phyloP scores from a whole-genome alignment of 2,113 vertebrate genomes.

The Theristicus caerulescens region DNA sequence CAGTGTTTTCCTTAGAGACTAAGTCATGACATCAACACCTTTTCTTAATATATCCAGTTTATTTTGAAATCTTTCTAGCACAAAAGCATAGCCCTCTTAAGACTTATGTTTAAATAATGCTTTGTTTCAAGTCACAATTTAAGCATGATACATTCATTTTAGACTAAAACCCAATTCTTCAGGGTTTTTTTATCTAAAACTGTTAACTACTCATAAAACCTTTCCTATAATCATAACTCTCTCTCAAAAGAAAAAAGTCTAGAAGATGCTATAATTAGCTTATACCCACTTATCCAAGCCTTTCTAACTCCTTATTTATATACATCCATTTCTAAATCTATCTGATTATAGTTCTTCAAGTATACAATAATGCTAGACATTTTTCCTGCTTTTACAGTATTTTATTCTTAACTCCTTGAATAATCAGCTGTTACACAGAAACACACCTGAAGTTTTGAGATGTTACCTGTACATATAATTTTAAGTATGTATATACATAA shows the following conservation, averaged over 20 bases:
- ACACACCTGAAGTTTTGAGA: background rate
- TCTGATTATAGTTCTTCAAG: background rate
- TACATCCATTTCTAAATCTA: background rate
- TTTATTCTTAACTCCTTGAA: background rate
- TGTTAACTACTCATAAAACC: background rate
- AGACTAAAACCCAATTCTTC: background rate
- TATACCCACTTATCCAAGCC: background rate
- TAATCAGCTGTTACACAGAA: background rate
- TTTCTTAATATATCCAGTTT: slow-evolving; percentile 45
- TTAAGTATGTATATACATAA: background rate
- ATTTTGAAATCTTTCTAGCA: slow-evolving; percentile 23
- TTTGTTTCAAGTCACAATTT: background rate
- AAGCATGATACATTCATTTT: background rate
- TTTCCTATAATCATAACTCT: background rate
- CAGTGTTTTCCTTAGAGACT: slow-evolving; percentile 49
- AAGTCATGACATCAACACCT: slow-evolving; percentile 57
- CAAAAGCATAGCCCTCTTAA: slow-evolving; percentile 5
- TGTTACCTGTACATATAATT: background rate
- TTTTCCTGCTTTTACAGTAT: background rate
- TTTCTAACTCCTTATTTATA: background rate
- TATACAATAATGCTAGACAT: background rate
- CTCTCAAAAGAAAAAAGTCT: background rate
- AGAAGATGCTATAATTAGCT: background rate
- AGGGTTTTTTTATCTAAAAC: background rate
- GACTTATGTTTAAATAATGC: background rate